Evolutionary conservation across 1,140 invertebrate genomes (phyloP).

Genomic region (Apis laboriosa): DNA sequence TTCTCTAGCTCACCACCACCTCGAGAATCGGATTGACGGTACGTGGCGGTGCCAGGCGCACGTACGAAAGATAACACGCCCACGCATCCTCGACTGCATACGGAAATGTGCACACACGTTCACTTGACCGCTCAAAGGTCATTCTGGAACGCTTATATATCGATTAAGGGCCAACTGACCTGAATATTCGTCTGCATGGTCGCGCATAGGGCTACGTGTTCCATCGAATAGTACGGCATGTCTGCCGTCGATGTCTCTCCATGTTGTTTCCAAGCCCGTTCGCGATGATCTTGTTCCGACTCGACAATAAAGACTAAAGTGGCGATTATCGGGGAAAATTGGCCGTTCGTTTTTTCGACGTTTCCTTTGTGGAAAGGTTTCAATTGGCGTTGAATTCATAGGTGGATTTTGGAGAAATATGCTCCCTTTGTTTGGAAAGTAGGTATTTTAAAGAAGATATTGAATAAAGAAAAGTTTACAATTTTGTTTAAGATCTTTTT

Average conservation of each 20-base stretch:
- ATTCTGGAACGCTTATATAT: constrained; percentile 47
- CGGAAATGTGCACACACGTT: constrained; percentile 34
- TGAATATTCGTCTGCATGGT: constrained; percentile 26
- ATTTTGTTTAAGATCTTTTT: too few relatives aligned
- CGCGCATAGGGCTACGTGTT: background rate
- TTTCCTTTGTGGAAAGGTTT: too few relatives aligned
- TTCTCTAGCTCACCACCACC: constrained; percentile 31
- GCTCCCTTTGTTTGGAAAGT: too few relatives aligned
- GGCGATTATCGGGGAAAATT: too few relatives aligned
- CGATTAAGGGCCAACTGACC: constrained; percentile 54
- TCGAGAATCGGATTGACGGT: constrained; percentile 60
- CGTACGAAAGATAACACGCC: constrained; percentile 61
- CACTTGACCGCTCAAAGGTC: constrained; percentile 40
- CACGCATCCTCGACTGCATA: constrained; percentile 50
- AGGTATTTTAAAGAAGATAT: too few relatives aligned
- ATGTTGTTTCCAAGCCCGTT: background rate
- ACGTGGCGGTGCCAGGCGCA: constrained; percentile 60
- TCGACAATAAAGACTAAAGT: background rate
- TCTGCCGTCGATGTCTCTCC: background rate
- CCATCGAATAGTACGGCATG: background rate
- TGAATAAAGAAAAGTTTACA: too few relatives aligned
- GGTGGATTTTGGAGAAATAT: too few relatives aligned
- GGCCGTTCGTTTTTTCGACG: too few relatives aligned
- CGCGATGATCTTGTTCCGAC: background rate
- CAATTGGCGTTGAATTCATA: too few relatives aligned